phyloP scores from a whole-genome alignment of 2,113 vertebrate genomes.

The Cheilinus undulatus region DNA sequence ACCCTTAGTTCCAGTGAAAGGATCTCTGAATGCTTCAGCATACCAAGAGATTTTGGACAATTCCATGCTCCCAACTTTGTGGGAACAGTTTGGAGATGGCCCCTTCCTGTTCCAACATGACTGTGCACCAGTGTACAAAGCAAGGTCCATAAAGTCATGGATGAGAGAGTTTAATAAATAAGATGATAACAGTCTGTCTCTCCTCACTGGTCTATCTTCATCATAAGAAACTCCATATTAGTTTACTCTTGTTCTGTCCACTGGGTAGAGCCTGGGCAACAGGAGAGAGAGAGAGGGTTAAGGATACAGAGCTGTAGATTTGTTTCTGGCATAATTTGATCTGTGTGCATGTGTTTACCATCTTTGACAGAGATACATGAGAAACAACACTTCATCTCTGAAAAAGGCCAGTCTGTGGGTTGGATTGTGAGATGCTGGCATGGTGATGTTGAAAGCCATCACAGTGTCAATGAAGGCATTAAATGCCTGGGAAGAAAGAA shows the following conservation, averaged over 20 bases:
- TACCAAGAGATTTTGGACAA: too few relatives aligned
- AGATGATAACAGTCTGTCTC: not conserved
- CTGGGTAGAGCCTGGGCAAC: conserved; percentile 93
- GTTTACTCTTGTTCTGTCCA: conserved; percentile 97
- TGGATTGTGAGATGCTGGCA: conserved; percentile 99
- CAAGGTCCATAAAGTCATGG: too few relatives aligned
- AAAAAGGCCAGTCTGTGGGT: conserved; percentile 97
- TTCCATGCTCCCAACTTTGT: too few relatives aligned
- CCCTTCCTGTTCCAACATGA: too few relatives aligned
- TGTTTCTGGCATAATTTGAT: not conserved
- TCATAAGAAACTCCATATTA: conserved; percentile 96
- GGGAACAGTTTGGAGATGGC: too few relatives aligned
- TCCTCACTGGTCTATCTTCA: conserved; percentile 85
- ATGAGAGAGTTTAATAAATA: too few relatives aligned
- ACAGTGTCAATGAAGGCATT: conserved; percentile 99
- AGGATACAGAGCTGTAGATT: not conserved
- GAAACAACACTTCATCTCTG: conserved; percentile 96
- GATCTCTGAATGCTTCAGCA: too few relatives aligned
- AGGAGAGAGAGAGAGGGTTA: not conserved
- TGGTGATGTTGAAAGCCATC: conserved; percentile 99
- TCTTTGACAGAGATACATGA: conserved; percentile 98
- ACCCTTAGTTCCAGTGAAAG: too few relatives aligned
- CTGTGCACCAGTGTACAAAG: too few relatives aligned
- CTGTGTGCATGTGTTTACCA: conserved; percentile 82
- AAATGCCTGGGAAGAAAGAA: conserved; percentile 90